Evolutionary conservation across 2,113 vertebrate species (phyloP).

Genomic region (Dascyllus trimaculatus): DNA sequence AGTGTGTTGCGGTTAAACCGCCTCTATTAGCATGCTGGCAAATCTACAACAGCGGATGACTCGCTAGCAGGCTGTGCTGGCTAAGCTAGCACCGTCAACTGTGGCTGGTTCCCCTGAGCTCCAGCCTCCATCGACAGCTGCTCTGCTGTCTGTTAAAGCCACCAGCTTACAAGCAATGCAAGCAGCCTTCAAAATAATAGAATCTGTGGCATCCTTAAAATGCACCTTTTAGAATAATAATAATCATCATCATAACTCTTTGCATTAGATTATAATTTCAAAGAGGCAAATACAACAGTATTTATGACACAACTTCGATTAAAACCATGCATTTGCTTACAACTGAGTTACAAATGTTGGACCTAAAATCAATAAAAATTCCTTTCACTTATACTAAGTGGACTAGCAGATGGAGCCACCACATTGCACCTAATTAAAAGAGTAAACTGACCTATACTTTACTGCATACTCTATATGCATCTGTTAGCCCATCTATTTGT

Average conservation of each 20-base stretch:
- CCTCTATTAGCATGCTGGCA: constrained; percentile 60
- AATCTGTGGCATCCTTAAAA: neutral
- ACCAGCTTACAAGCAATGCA: neutral
- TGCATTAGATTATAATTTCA: no score
- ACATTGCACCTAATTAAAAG: no score
- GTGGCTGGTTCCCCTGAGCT: constrained; percentile 28
- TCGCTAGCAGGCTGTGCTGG: constrained; percentile 43
- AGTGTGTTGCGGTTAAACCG: constrained; percentile 59
- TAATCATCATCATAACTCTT: neutral
- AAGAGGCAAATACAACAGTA: no score
- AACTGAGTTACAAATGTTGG: no score
- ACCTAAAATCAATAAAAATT: no score
- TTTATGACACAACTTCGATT: no score
- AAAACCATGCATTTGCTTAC: no score
- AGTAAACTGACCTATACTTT: no score
- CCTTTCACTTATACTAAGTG: no score
- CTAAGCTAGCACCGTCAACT: constrained; percentile 69
- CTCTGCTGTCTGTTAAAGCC: neutral
- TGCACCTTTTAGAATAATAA: neutral
- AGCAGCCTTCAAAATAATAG: constrained; percentile 29
- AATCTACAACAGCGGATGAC: constrained; percentile 33
- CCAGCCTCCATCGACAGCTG: constrained; percentile 30
- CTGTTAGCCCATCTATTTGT: no score
- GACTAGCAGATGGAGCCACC: no score
- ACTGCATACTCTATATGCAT: no score